Base-by-base conservation (phyloP, 23 tunicate species). In the Clavelina lepadiformis region DNA sequence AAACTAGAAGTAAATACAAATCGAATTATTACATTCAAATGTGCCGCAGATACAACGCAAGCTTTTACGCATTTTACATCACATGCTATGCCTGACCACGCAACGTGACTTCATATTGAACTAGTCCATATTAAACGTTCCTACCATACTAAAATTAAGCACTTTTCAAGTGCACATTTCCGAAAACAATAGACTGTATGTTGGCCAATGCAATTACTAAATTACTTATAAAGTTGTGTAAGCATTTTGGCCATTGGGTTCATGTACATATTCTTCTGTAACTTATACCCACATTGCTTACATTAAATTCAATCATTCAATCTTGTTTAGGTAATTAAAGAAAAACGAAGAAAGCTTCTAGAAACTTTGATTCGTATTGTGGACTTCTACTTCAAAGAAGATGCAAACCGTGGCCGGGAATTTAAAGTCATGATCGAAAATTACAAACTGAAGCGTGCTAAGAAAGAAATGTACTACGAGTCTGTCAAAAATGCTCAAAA, bases 401-500 rank as follows among this genome's bases (percentile, higher is more conserved):
- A 89, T 50, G 69, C 84, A 22, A 56, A 34, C 20, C 60, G 63
- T 49, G 97, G 97, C 2, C 46, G 68, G 5, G 89, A 89, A 31
- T 71, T 80, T 3, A 81, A 81, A 35, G 7, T 52, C 19, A 56
- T 68, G 52, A 27, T 89, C 37, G 97, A 89, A 21, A 64, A 58
- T 3, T 93, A 93, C 52, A 68, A 81, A 46, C 41, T 36, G 3
- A 79, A 75, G 51, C 62, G 98, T 20, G 38, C 50, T 33, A 70
- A 74, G 51, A 93, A 93, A 47, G 88, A 93, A 69, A 74, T 61
- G 57, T 84, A 77, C 64, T 93, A 74, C 56, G 93, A 93, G 32
- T 84, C 98, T 2, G 98, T 93, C 15, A 38, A 64, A 47, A 93
- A 93, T 56, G 98, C 98, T 3, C 78, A 93, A 54, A 72, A 28